A percentile compares a stretch with the other conserved stretches of the same genome.
Evolutionary conservation across 92 coral and sea anemone species (phyloP).

Genomic region (Umimayanthus kanabou): DNA sequence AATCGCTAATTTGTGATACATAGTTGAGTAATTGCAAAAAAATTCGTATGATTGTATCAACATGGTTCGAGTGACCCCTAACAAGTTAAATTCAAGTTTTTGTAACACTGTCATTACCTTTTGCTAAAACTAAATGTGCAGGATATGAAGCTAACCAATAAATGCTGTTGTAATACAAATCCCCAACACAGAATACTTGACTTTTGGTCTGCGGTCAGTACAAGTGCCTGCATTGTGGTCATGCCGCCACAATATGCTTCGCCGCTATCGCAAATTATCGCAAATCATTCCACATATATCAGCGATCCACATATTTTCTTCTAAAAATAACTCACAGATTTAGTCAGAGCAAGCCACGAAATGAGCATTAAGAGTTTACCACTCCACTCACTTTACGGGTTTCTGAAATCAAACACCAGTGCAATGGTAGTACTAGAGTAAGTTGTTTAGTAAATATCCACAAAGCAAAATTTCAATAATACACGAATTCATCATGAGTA

Average conservation of each 20-base stretch:
- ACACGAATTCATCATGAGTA: not conserved
- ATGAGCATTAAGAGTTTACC: not conserved
- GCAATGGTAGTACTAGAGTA: not conserved
- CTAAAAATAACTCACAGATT: not conserved
- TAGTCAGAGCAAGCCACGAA: not conserved
- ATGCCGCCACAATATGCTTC: not conserved
- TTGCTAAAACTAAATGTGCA: not conserved
- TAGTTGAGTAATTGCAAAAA: not conserved
- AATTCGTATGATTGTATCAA: not conserved
- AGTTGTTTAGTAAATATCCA: constrained; percentile 22
- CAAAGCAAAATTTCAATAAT: not conserved
- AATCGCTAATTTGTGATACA: not conserved
- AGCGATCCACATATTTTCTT: not conserved
- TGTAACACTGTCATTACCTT: not conserved
- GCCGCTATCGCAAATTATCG: constrained; percentile 8
- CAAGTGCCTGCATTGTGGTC: not conserved
- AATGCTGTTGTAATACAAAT: not conserved
- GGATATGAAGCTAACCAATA: not conserved
- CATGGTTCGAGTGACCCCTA: not conserved
- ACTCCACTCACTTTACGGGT: not conserved
- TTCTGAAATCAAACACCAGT: constrained; percentile 13
- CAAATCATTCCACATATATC: not conserved
- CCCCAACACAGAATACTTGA: not conserved
- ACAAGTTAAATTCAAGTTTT: not conserved
- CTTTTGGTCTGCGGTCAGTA: constrained; percentile 8